Percentiles rank a stretch among this genome's conserved stretches.
Conservation (phyloP, 2,797 vertebrate genomes). For the Taenioides sp. region DNA sequence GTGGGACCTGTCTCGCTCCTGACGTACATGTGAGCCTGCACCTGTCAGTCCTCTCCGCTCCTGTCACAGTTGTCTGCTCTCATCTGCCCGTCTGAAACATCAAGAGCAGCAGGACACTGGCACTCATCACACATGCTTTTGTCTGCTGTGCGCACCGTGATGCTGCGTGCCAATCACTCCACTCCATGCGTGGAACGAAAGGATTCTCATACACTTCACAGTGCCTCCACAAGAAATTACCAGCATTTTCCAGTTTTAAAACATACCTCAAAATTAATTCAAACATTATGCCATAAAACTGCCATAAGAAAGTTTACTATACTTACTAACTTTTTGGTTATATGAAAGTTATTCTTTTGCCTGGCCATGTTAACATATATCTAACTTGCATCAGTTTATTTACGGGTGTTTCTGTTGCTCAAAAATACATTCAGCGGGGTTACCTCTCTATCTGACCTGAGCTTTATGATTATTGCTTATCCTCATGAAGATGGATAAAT, state of each 20-base stretch:
- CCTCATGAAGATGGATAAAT: no score
- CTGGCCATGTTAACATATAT: background rate
- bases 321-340: no score
- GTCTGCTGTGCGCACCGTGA: conserved; percentile 29
- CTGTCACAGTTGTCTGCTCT: conserved; percentile 63
- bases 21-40: conserved; percentile 54
- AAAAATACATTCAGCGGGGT: no score
- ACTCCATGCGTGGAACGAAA: background rate
- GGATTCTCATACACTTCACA: conserved; percentile 34
- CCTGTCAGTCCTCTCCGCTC: conserved; percentile 64
- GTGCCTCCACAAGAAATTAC: conserved; percentile 27
- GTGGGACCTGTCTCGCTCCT: conserved; percentile 39
- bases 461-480: no score
- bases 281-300: background rate
- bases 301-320: background rate
- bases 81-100: conserved; percentile 40
- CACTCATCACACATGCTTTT: conserved; percentile 32
- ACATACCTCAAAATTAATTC: background rate
- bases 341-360: background rate
- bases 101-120: conserved; percentile 43
- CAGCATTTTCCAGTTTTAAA: background rate
- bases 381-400: background rate
- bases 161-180: conserved; percentile 22
- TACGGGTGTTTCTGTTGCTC: background rate
- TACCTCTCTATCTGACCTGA: no score